Conservation (phyloP, 2,888 invertebrate species). For the Koerneria pararmatus region DNA sequence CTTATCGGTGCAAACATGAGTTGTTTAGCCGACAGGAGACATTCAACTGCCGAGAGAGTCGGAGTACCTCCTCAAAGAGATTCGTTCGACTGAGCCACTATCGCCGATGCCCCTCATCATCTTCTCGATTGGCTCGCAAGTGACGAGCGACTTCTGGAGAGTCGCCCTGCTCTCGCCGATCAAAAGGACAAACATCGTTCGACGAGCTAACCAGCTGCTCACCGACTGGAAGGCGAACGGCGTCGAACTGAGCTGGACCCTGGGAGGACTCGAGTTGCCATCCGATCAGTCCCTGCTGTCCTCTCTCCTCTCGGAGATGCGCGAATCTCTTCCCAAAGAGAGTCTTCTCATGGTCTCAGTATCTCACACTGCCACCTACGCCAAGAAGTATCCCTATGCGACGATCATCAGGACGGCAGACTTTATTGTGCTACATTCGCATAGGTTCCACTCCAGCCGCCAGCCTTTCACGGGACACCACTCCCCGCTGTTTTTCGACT, state of each 20-base stretch:
- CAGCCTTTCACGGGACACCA: constrained; percentile 27
- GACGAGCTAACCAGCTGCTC: constrained; percentile 7
- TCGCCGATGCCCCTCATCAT: constrained; percentile 5
- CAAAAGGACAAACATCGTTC: not conserved
- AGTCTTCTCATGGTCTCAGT: no score
- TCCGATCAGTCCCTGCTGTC: constrained; percentile 29
- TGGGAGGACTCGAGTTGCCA: constrained; percentile 25
- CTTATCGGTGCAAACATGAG: no score
- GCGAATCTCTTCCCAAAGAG: constrained; percentile 3
- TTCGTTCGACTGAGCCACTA: not conserved
- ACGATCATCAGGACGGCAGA: constrained; percentile 31
- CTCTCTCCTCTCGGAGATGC: constrained; percentile 27
- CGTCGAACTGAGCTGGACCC: constrained; percentile 32
- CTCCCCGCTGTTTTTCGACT: constrained; percentile 17
- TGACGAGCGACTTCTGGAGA: constrained; percentile 18
- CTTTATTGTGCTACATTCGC: constrained; percentile 30
- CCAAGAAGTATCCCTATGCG: not conserved
- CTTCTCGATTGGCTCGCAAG: constrained; percentile 13
- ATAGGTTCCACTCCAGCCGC: constrained; percentile 29
- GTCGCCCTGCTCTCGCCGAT: not conserved
- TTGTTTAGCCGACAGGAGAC: not conserved
- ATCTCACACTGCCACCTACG: not conserved
- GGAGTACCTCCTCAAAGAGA: not conserved
- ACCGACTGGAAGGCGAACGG: constrained; percentile 24
- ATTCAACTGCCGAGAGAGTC: not conserved